Conservation (phyloP, 2,888 invertebrate species). For the Volucella inflata region DNA sequence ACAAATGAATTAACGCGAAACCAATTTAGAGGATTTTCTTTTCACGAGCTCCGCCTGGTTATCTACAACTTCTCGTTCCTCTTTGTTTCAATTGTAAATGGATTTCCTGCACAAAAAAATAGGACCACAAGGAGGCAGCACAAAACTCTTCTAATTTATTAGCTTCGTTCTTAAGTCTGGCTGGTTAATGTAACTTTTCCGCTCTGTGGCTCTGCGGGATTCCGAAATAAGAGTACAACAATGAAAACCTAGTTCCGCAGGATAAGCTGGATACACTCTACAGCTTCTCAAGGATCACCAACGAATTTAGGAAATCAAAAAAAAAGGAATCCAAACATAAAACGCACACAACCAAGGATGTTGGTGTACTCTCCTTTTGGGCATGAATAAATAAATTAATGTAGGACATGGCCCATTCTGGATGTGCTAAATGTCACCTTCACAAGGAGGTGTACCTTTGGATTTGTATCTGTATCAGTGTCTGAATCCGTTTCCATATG, state of each 20-base stretch:
- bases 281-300: background rate
- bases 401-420: conserved; percentile 15
- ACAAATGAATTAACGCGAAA: background rate
- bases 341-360: background rate
- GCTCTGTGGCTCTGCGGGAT: conserved; percentile 8
- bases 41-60: background rate
- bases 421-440: conserved; percentile 28
- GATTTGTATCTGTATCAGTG: background rate
- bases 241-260: conserved; percentile 12
- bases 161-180: background rate
- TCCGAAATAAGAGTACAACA: background rate
- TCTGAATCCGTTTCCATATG: too few relatives aligned
- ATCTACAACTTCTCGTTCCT: background rate
- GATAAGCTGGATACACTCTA: background rate
- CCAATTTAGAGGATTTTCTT: conserved; percentile 19
- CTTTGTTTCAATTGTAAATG: background rate
- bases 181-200: conserved; percentile 25
- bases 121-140: background rate
- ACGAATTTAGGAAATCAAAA: conserved; percentile 1
- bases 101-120: conserved; percentile 2
- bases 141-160: conserved; percentile 7
- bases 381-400: conserved; percentile 7
- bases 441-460: background rate
- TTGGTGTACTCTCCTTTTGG: background rate
- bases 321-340: background rate